phyloP scores from a whole-genome alignment of 2,888 invertebrate genomes.

The Stegophylla sp. region DNA sequence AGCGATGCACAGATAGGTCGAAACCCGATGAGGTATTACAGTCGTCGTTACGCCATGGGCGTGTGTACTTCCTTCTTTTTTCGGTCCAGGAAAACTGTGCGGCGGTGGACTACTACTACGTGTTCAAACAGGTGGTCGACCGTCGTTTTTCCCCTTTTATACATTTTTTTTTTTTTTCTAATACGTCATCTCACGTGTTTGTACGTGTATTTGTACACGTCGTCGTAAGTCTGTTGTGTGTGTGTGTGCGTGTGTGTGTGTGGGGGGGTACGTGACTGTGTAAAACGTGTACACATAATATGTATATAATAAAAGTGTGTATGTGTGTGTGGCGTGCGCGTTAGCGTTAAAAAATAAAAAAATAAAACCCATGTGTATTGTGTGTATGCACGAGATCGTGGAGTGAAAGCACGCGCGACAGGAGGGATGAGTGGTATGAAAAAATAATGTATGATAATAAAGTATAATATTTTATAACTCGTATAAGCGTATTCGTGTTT shows the following conservation, averaged over 20 bases:
- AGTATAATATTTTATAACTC: not conserved
- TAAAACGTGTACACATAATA: not conserved
- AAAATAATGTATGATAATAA: constrained; percentile 1
- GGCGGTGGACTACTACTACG: not conserved
- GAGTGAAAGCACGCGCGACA: constrained; percentile 21
- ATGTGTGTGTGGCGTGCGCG: not conserved
- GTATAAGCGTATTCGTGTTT: not conserved
- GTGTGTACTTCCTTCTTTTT: not conserved
- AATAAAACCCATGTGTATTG: not conserved
- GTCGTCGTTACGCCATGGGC: not conserved
- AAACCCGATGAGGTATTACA: not conserved
- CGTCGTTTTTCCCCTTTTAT: not conserved
- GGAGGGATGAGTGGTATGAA: not conserved
- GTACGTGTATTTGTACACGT: too few species aligned
- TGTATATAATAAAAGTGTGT: not conserved
- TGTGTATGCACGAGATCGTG: too few species aligned
- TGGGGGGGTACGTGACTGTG: not conserved
- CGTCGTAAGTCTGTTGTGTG: not conserved
- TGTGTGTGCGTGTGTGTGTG: too few species aligned
- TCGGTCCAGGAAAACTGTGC: not conserved
- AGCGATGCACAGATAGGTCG: too few species aligned
- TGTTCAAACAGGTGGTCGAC: not conserved
- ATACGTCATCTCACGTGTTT: too few species aligned
- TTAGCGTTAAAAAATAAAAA: not conserved
- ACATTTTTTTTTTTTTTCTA: not conserved